These are phyloP conservation scores for Acronicta aceris DNA, from an alignment of 2,888 invertebrate genomes.

Conservation along the genomic window DNA sequence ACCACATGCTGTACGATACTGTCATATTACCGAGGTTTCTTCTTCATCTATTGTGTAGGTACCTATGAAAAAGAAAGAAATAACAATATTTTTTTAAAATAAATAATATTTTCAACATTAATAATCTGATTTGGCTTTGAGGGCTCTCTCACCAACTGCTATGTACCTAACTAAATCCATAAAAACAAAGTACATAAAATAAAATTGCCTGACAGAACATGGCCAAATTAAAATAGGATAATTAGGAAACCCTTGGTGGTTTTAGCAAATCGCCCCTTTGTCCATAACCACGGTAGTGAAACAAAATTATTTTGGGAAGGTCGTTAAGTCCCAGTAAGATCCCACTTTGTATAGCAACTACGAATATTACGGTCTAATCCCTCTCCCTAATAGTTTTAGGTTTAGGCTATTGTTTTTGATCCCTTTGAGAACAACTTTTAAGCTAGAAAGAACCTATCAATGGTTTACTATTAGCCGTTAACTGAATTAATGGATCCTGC, in stretches of 20 bases:
- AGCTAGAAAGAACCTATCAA: constrained; percentile 5
- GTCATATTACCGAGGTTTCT: background rate
- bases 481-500: constrained; percentile 1
- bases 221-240: constrained; percentile 33
- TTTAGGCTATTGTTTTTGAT: constrained; percentile 20
- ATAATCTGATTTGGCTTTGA: too few species aligned
- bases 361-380: constrained; percentile 33
- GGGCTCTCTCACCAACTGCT: too few species aligned
- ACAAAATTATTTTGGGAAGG: constrained; percentile 44
- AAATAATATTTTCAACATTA: too few species aligned
- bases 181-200: constrained; percentile 3
- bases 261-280: constrained; percentile 40
- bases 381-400: constrained; percentile 19
- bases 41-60: too few species aligned
- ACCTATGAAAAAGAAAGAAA: too few species aligned
- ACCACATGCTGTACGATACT: constrained; percentile 4
- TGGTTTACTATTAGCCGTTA: background rate
- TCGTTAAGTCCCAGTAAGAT: constrained; percentile 36
- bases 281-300: constrained; percentile 28
- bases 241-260: constrained; percentile 34
- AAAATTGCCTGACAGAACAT: constrained; percentile 14
- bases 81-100: too few species aligned
- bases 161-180: too few species aligned
- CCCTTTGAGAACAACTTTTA: constrained; percentile 15
- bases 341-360: constrained; percentile 21